phyloP scores from a whole-genome alignment of 1,140 invertebrate genomes.

The Drosophila mayri region DNA sequence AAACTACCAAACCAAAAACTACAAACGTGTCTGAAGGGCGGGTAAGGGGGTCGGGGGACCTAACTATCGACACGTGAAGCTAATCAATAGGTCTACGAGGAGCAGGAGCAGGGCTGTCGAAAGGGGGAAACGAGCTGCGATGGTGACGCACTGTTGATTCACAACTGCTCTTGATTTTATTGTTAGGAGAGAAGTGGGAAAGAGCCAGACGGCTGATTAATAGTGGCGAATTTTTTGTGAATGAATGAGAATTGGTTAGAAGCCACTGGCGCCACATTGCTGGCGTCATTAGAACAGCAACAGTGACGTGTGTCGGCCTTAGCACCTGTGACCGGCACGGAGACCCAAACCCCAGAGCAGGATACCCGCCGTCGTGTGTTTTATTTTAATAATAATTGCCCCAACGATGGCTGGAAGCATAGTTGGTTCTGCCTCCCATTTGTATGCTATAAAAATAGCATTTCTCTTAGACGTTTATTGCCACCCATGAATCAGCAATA shows the following conservation, averaged over 20 bases:
- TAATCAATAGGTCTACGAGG: conserved; percentile 63
- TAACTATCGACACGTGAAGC: conserved; percentile 76
- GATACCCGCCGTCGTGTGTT: conserved; percentile 16
- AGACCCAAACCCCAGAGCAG: background rate
- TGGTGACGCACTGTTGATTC: conserved; percentile 80
- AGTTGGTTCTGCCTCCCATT: conserved; percentile 54
- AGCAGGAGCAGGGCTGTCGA: background rate
- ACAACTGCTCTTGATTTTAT: conserved; percentile 71
- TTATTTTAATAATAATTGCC: conserved; percentile 68
- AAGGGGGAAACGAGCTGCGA: background rate
- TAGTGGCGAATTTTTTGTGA: conserved; percentile 74
- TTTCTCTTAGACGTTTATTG: conserved; percentile 43
- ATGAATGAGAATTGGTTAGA: conserved; percentile 63
- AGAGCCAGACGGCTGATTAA: conserved; percentile 56
- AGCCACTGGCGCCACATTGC: conserved; percentile 36
- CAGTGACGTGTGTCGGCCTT: conserved; percentile 62
- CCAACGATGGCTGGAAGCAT: conserved; percentile 28
- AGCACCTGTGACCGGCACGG: conserved; percentile 59
- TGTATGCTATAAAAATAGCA: conserved; percentile 67
- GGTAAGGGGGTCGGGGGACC: background rate
- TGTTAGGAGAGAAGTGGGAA: conserved; percentile 39
- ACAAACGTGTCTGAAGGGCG: conserved; percentile 58
- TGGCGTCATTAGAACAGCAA: conserved; percentile 54
- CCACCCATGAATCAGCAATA: conserved; percentile 46
- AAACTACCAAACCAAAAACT: conserved; percentile 51